Percentiles rank a stretch among this genome's conserved stretches.
Evolutionary conservation across 2,888 invertebrate genomes (phyloP).

Genomic region (Drosophila recens): DNA sequence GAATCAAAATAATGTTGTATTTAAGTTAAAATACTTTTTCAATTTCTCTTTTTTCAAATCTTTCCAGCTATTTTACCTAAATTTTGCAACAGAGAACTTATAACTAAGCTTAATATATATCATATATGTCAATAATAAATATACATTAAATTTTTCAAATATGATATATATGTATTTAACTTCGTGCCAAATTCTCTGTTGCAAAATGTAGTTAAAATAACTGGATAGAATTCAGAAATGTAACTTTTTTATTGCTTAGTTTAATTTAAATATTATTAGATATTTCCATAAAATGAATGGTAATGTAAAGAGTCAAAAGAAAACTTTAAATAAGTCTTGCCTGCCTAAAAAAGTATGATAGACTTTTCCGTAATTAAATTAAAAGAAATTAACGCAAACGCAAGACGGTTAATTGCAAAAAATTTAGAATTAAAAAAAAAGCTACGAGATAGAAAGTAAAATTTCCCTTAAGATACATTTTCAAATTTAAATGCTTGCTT

Average conservation of each 20-base stretch:
- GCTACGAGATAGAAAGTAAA: no score
- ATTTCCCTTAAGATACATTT: neutral
- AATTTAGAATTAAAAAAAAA: neutral
- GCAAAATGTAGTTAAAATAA: neutral
- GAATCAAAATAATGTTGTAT: no score
- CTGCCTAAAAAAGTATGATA: neutral
- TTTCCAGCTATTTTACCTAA: no score
- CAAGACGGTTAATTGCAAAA: neutral
- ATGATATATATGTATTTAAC: neutral
- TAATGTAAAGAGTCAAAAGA: neutral
- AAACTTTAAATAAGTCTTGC: neutral
- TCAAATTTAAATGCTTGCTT: slow-evolving; percentile 1
- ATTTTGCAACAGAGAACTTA: no score
- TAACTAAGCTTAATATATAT: no score
- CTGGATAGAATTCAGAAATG: neutral
- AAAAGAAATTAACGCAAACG: neutral
- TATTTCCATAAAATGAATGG: neutral
- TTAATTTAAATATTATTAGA: neutral
- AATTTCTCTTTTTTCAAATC: no score
- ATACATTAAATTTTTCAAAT: no score
- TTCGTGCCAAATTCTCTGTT: neutral
- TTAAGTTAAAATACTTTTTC: no score
- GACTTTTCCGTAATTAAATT: neutral
- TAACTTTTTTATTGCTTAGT: neutral
- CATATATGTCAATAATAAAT: no score